Percentiles rank a stretch among this genome's conserved stretches.
These are phyloP conservation scores for Hemibagrus guttatus DNA, from an alignment of 2,797 vertebrate genomes.

Conservation along the genomic window DNA sequence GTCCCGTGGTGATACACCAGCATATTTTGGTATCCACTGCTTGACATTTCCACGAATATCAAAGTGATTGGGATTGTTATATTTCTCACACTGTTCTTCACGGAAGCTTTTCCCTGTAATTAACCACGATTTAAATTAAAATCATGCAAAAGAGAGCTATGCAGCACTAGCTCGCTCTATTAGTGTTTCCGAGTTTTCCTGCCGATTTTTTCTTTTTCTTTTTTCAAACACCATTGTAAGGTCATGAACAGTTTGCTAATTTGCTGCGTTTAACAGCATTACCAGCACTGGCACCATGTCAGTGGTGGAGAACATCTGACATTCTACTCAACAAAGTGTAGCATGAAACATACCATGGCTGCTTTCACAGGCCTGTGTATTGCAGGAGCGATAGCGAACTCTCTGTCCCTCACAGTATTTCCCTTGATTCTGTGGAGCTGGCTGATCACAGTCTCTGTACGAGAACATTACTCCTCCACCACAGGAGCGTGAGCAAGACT, in stretches of 20 bases:
- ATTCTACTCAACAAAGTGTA: background rate
- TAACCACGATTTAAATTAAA: background rate
- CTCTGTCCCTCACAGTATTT: conserved; percentile 91
- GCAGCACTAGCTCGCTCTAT: background rate
- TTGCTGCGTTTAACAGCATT: background rate
- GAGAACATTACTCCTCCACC: conserved; percentile 96
- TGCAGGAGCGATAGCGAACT: conserved; percentile 89
- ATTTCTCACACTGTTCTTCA: conserved; percentile 94
- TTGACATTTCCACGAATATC: conserved; percentile 82
- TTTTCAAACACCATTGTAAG: background rate
- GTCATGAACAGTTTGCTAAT: background rate
- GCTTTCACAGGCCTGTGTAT: conserved; percentile 79
- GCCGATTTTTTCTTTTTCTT: background rate
- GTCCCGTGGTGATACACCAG: conserved; percentile 90
- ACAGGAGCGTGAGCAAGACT: conserved; percentile 88
- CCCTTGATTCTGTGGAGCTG: conserved; percentile 85
- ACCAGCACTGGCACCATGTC: background rate
- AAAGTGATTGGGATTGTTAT: conserved; percentile 84
- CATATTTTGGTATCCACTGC: conserved; percentile 95
- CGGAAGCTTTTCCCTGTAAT: conserved; percentile 87
- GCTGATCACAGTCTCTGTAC: conserved; percentile 84
- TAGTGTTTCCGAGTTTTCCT: background rate
- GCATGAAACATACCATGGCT: conserved; percentile 70
- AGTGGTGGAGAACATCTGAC: background rate
- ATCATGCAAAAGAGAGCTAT: background rate